Evolutionary conservation across 2,797 vertebrate genomes (phyloP), one percentile per base, ranked within the genome.

Genomic region (Chelidonichthys spinosus): DNA sequence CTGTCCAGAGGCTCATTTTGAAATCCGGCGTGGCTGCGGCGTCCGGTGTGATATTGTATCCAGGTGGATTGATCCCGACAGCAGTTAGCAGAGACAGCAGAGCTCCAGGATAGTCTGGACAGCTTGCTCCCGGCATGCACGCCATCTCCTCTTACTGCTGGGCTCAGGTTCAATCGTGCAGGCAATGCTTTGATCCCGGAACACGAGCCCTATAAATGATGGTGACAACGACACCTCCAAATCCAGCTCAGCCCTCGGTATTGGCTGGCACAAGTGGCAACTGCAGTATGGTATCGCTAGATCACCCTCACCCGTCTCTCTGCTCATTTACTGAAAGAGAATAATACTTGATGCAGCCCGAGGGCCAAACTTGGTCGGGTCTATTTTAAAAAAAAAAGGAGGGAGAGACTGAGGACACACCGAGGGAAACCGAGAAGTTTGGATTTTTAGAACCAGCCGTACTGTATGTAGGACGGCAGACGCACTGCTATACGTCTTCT

Each of bases 101-200:
- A 52, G 70, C n/a, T 71, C 56, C 71, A 44, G 73, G 68, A 82
- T 32, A 59, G 46, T 25, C 17, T 4, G 49, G 61, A n/a, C 53
- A 43, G 6, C 17, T 14, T 72, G 46, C 61, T 68, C 46, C 75
- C 76, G 79, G 60, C 80, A 85, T 78, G 79, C 78, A 66, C 62
- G 74, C 81, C 83, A 71, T 86, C 89, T 92, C 84, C 72, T 70
- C 79, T 91, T 90, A 86, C 91, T 2, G 43, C 62, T 46, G 63
- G 82, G 81, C 81, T 53, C 44, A 13, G 59, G 74, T 83, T 85
- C 88, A 87, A 37, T 37, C 64, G 86, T 5, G 77, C 87, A 52
- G 76, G 76, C 79, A 56, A 85, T 83, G 87, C 91, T 92, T 92
- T 93, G 88, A 92, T 90, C 60, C 67, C 25, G 11, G 37, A 58